Evolutionary conservation across 1,140 invertebrate genomes (phyloP), one percentile per base, ranked within the genome.

Genomic region (Leucophenga varia): DNA sequence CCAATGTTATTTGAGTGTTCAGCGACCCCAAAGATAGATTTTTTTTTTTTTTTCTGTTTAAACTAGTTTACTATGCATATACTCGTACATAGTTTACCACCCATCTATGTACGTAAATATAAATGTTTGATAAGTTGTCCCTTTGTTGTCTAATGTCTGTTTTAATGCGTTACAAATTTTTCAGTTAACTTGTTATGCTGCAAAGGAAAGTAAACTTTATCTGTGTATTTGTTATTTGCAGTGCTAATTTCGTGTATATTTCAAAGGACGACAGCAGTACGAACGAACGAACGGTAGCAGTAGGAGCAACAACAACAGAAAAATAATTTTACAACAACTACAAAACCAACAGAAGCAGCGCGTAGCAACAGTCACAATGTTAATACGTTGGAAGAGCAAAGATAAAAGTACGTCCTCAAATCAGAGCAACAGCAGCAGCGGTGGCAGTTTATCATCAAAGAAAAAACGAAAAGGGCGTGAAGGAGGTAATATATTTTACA

Each of bases 371-470:
- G 28, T 22, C 19, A 36, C 14, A 21, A 81, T 81, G 80, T 71
- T 81, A 59, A 81, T 77, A 47, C 79, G 79, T 44, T 81, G 80
- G 80, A 81, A 81, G 54, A 81, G 78, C 61, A 80, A 80, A 72
- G 80, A 81, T 65, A 81, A 81, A 72, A 76, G 76, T 61, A 76
- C 80, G 35, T 78, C 79, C 48, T 50, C 60, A 36, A 69, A 63
- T 52, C 68, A 72, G 52, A 64, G 52, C 40, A 47, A 41, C 30
- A 49, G 57, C 36, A 47, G 53, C 57, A 52, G 54, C 39, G 57
- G 56, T 46, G 58, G 61, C 52, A 65, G 61, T 42, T 60, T 63
- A 59, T 79, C 77, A 31, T 78, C 78, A 18, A 81, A 81, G 50
- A 81, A 80, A 67, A 81, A 81, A 47, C 79, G 80, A 45, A 81